Conservation (phyloP, 2,113 vertebrate genomes). For the Nycticebus coucang region DNA sequence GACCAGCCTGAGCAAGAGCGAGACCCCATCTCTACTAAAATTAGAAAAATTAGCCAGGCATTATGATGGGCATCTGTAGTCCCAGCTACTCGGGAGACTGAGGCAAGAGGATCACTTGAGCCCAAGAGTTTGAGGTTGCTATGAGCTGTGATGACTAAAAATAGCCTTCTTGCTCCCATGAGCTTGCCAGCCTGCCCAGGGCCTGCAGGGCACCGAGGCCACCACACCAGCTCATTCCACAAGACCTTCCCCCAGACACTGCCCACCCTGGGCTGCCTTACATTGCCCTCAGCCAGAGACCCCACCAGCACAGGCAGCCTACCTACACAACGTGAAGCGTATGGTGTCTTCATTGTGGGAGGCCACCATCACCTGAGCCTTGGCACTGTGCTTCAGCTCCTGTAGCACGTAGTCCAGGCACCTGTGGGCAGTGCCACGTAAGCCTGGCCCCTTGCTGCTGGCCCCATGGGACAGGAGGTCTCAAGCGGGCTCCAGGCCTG, state of each 20-base stretch:
- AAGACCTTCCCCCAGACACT: fast-evolving
- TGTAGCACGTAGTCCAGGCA: slow-evolving; percentile 93
- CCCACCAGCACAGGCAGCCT: background rate
- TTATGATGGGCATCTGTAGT: background rate
- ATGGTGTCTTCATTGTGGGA: slow-evolving; percentile 94
- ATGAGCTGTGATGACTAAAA: background rate
- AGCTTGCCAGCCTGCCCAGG: fast-evolving
- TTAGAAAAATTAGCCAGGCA: too few species aligned
- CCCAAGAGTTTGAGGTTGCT: background rate
- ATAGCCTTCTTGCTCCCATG: background rate
- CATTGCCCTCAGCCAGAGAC: background rate
- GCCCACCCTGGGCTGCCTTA: background rate
- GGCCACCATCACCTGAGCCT: slow-evolving; percentile 93
- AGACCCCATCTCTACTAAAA: too few species aligned
- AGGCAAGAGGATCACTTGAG: background rate
- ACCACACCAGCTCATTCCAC: fast-evolving
- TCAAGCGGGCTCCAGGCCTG: fast-evolving
- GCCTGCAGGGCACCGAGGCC: background rate
- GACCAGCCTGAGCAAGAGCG: too few species aligned
- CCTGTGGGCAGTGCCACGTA: slow-evolving; percentile 75
- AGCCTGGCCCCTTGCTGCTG: background rate
- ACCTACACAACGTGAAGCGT: slow-evolving; percentile 91
- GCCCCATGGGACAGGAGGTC: background rate
- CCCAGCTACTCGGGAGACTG: background rate
- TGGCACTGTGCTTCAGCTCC: slow-evolving; percentile 88